phyloP scores from a whole-genome alignment of 1,140 invertebrate species.

The Holotrichia oblita region DNA sequence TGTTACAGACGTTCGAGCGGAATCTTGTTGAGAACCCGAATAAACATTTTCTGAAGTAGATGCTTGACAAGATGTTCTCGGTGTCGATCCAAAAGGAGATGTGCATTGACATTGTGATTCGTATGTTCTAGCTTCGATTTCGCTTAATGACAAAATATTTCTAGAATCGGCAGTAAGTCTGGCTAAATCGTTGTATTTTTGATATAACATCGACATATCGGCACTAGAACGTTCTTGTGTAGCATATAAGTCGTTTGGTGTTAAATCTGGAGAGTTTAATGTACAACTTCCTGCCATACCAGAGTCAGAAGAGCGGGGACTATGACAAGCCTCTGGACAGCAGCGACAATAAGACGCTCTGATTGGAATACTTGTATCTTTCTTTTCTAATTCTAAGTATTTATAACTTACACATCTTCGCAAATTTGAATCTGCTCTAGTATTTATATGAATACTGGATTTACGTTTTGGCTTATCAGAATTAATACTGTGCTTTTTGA shows the following conservation, averaged over 20 bases:
- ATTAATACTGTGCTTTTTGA: constrained; percentile 58
- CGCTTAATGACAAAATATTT: constrained; percentile 64
- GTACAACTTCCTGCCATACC: constrained; percentile 84
- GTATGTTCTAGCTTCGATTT: constrained; percentile 72
- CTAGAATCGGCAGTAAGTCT: constrained; percentile 45
- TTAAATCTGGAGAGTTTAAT: constrained; percentile 71
- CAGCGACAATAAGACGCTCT: constrained; percentile 62
- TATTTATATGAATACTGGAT: constrained; percentile 56
- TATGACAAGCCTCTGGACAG: constrained; percentile 68
- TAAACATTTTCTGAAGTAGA: constrained; percentile 65
- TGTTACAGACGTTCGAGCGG: constrained; percentile 62
- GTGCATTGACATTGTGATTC: constrained; percentile 77
- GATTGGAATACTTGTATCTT: constrained; percentile 37
- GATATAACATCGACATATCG: constrained; percentile 43
- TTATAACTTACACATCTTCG: constrained; percentile 64
- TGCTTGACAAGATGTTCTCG: constrained; percentile 68
- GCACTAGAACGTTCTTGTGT: constrained; percentile 30
- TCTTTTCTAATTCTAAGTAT: constrained; percentile 58
- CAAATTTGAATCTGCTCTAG: constrained; percentile 45
- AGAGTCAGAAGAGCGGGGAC: constrained; percentile 79
- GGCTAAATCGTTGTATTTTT: constrained; percentile 40
- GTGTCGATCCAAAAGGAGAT: constrained; percentile 76
- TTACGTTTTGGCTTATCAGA: constrained; percentile 46
- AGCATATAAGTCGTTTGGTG: constrained; percentile 47
- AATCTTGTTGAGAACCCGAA: constrained; percentile 62